Base-by-base conservation (phyloP, 2,113 vertebrate species). In the Anguilla rostrata region DNA sequence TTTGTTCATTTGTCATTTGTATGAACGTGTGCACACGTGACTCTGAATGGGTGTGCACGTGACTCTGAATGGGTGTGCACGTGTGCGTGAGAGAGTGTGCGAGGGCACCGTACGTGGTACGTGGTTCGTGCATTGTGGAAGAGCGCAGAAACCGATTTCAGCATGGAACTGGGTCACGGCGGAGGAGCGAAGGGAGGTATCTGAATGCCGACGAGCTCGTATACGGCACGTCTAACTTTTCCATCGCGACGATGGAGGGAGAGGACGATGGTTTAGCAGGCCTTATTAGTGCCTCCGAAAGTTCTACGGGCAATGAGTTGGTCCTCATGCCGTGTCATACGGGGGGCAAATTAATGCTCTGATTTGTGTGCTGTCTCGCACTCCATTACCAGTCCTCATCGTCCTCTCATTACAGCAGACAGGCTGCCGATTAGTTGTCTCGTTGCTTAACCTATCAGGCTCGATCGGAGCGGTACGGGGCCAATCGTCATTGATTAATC, bases 401-500 rank as follows among this genome's bases (percentile, higher is more conserved):
- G 29, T 80, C 34, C 34, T 60, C 39, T 81, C 53, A 40, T 39
- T 22, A 53, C 16, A 85, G 7, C 5, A 16, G 78, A 41, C 80
- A 39, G 29, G 26, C 40, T 41, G 57, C 49, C 40, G 34, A 80
- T 56, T 1, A 41, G 39, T 6, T 41, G 40, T 46, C 40, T 41
- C 15, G 5, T 41, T 49, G 43, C 12, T 34, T 39, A 78, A 12
- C 78, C 49, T 53, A 7, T 63, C 20, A 39, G 49, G 29, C 11
- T 20, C 22, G 57, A 85, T 85, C 53, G 81, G 46, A 53, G n/a
- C 1, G 29, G 39, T 80, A 29, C 41, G 81, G 49, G 46, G 18
- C 71, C 84, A 80, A 39, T 85, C 84, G 80, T 46, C 39, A 53
- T 5, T 57, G 20, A 85, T 79, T 56, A 53, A 39, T 49, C 84